phyloP scores from a whole-genome alignment of 2,113 vertebrate genomes.

The Equus quagga region DNA sequence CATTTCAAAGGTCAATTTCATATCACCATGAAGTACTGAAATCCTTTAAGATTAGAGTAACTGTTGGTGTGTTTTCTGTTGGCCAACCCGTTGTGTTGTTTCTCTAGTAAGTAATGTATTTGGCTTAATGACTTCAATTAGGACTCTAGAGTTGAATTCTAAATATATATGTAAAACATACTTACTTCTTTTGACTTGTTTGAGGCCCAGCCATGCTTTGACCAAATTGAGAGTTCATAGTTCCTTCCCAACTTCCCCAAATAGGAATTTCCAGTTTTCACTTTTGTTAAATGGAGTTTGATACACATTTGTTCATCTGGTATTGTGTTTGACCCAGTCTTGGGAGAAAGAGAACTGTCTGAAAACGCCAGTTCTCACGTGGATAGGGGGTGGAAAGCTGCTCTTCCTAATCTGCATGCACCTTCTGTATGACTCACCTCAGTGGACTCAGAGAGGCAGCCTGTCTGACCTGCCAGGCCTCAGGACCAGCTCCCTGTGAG shows the following conservation, averaged over 20 bases:
- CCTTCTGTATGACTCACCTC: background rate
- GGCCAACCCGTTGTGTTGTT: background rate
- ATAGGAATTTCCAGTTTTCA: slow-evolving; percentile 6
- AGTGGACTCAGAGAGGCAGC: background rate
- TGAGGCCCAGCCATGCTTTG: background rate
- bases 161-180: background rate
- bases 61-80: slow-evolving; percentile 40
- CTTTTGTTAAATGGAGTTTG: background rate
- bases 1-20: slow-evolving; percentile 38
- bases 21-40: background rate
- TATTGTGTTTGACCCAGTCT: background rate
- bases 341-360: slow-evolving; percentile 16
- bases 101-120: slow-evolving; percentile 52
- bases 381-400: background rate
- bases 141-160: slow-evolving; percentile 41
- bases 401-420: background rate
- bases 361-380: background rate
- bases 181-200: background rate
- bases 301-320: background rate
- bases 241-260: background rate
- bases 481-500: background rate
- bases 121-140: slow-evolving; percentile 15
- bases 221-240: background rate
- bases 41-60: slow-evolving; percentile 37
- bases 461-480: background rate